Base-by-base conservation (phyloP, 2,888 invertebrate species). In the Ceriagrion tenellum region DNA sequence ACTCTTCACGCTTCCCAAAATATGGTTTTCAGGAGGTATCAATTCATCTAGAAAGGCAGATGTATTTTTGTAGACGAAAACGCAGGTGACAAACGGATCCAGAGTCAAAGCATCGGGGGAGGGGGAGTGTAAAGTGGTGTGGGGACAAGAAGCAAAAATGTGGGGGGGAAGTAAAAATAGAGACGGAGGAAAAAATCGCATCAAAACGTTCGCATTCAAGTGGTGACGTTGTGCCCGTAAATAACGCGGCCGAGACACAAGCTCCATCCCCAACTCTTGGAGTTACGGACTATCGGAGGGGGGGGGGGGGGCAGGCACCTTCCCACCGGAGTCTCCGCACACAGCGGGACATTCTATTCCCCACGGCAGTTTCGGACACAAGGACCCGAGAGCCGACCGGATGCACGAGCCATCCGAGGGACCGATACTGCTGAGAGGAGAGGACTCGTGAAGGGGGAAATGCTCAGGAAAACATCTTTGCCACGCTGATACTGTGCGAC, bases 131-230 rank as follows among this genome's bases (percentile, higher is more conserved):
- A 16, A 47, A 81, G 81, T 47, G 81, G 26, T 81, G 13, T 13
- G 81, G 81, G 13, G 35, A 13, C 35, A 81, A 81, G 81, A 35
- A 16, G 35, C 35, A 35, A 35, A 81, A 35, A 30, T 35, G 69
- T 2, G 74, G 10, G 30, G 30, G 23, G 74, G n/a, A n/a, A n/a
- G 13, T 81, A 81, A 81, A 81, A 81, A 81, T 81, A 81, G 81
- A 81, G 35, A 81, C 35, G 35, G 81, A 20, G 16, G 13, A 81
- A 81, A 81, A 81, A 81, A 81, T 81, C 81, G 35, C 81, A 81
- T 81, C 35, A 81, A 81, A 81, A 81, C 81, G 81, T 81, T 81
- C 81, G 81, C 81, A 81, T 81, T 81, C 81, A 81, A 81, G 81
- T 81, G 81, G 35, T 81, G 81, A 81, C 81, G 81, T 81, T 35